Evolutionary conservation across 2,113 vertebrate species (phyloP).

Genomic region (Nycticebus coucang): DNA sequence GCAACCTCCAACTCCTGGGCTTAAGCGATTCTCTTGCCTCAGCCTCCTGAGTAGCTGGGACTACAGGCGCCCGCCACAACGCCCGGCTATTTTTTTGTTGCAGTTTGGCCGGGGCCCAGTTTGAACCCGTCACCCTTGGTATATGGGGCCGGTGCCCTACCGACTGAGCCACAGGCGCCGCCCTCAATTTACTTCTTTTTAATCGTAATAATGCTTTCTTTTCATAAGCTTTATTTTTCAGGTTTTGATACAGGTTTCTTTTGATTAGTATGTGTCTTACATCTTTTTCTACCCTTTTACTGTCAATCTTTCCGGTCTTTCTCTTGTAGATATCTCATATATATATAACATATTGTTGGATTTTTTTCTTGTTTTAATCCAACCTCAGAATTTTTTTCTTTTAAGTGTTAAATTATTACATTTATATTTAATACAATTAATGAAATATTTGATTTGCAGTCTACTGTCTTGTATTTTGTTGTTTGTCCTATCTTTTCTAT

Average conservation of each 20-base stretch:
- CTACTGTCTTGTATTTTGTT: not conserved
- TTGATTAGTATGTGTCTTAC: not conserved
- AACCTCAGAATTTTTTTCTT: not conserved
- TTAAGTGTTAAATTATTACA: not conserved
- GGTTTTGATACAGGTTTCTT: not conserved
- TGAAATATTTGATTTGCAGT: not conserved
- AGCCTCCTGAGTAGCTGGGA: too few relatives aligned
- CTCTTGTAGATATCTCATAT: not conserved
- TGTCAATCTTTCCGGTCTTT: not conserved
- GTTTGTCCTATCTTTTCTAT: not conserved
- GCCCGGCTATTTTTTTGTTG: too few relatives aligned
- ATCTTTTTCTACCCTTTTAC: not conserved
- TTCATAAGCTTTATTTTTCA: not conserved
- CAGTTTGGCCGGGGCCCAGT: too few relatives aligned
- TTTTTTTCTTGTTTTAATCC: not conserved
- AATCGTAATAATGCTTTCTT: not conserved
- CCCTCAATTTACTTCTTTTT: not conserved
- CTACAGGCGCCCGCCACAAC: too few relatives aligned
- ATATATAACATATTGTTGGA: not conserved
- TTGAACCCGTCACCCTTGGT: too few relatives aligned
- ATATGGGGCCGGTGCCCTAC: too few relatives aligned
- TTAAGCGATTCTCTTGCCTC: too few relatives aligned
- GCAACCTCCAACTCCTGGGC: too few relatives aligned
- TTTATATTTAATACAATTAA: not conserved
- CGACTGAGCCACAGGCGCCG: too few relatives aligned